Evolutionary conservation across 2,113 vertebrate species (phyloP).

Genomic region (Pagrus major): DNA sequence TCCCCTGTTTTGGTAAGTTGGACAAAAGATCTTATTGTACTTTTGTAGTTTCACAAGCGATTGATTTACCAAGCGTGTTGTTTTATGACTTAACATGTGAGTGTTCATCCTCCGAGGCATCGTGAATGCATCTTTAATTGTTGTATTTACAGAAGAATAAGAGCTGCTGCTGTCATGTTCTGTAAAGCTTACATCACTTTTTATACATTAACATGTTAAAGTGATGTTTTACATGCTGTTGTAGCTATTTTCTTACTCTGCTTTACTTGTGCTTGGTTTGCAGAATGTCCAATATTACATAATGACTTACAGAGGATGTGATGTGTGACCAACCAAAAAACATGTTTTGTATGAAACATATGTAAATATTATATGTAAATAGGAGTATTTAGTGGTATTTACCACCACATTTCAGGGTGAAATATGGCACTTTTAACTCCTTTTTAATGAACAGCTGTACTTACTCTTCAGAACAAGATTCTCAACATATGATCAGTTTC

Average conservation of each 20-base stretch:
- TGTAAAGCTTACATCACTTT: neutral
- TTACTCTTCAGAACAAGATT: neutral
- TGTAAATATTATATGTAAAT: neutral
- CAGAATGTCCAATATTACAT: neutral
- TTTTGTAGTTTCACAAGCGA: neutral
- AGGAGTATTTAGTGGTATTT: too few species aligned
- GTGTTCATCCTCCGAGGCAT: neutral
- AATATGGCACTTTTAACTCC: too few species aligned
- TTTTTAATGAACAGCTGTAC: neutral
- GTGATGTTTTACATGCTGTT: neutral
- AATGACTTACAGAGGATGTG: neutral
- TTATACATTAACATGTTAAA: neutral
- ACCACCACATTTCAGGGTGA: too few species aligned
- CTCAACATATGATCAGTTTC: neutral
- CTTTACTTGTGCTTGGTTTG: neutral
- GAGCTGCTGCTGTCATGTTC: neutral
- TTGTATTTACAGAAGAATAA: neutral
- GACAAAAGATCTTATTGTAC: neutral
- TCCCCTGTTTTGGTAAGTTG: slow-evolving; percentile 52
- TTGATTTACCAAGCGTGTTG: neutral
- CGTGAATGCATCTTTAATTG: neutral
- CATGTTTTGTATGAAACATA: neutral
- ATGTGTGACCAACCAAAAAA: neutral
- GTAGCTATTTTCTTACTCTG: neutral
- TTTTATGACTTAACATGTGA: neutral